Evolutionary conservation across 2,113 vertebrate species (phyloP).

Genomic region (Tonatia bakeri): DNA sequence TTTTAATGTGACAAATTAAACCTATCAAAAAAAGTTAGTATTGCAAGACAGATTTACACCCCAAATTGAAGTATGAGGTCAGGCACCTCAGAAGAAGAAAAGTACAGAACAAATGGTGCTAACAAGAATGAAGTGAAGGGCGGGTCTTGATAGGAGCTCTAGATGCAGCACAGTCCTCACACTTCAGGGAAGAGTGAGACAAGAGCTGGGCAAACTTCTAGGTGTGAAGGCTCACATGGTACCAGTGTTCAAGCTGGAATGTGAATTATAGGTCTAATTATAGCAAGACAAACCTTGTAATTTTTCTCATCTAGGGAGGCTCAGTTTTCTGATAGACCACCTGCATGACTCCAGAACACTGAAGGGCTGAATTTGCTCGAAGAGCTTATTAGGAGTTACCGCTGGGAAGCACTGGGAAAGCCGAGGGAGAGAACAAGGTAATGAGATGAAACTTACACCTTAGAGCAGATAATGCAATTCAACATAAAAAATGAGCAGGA

Average conservation of each 20-base stretch:
- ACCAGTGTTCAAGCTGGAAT: not conserved
- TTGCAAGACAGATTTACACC: not conserved
- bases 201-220: not conserved
- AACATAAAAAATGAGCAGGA: not conserved
- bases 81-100: not conserved
- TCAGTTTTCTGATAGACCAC: not conserved
- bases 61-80: not conserved
- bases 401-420: not conserved
- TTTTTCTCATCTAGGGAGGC: not conserved
- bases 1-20: not conserved
- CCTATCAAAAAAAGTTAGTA: not conserved
- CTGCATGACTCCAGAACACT: not conserved
- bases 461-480: not conserved
- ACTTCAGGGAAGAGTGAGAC: not conserved
- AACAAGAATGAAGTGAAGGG: not conserved
- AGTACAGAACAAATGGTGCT: not conserved
- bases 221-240: not conserved
- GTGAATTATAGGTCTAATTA: not conserved
- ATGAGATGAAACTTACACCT: not conserved
- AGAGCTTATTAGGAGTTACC: not conserved
- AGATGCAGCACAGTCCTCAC: not conserved
- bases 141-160: not conserved
- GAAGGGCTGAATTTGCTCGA: not conserved
- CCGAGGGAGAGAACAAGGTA: not conserved
- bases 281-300: not conserved